phyloP scores from a whole-genome alignment of 2,113 vertebrate species.

The Calidris pugnax region DNA sequence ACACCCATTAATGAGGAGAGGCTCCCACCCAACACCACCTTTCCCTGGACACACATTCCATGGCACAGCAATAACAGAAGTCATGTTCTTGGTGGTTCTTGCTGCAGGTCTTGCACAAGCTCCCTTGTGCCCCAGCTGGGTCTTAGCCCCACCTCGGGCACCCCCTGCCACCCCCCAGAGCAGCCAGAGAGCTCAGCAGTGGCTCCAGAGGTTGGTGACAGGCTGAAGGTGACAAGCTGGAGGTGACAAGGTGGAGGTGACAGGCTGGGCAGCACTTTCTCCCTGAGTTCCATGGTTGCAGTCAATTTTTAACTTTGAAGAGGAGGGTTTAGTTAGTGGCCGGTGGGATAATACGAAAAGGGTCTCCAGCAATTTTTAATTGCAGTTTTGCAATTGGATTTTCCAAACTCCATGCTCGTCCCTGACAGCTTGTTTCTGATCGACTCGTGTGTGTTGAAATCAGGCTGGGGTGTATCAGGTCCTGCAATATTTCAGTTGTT shows the following conservation, averaged over 20 bases:
- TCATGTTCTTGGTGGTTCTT: background rate
- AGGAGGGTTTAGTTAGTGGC: background rate
- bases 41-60: background rate
- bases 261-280: background rate
- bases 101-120: background rate
- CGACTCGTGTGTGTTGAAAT: background rate
- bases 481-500: background rate
- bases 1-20: fast-evolving
- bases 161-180: background rate
- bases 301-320: background rate
- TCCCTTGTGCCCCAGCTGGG: background rate
- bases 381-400: background rate
- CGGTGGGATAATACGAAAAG: background rate
- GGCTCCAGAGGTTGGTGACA: background rate
- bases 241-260: background rate
- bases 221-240: background rate
- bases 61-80: background rate
- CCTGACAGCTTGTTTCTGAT: background rate
- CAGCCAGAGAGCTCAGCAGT: background rate
- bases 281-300: background rate
- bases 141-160: background rate
- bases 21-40: background rate
- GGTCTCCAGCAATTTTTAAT: background rate
- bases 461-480: background rate
- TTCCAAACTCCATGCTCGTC: background rate